These are phyloP conservation scores for Acrobasis suavella DNA, from an alignment of 2,888 invertebrate genomes.

Conservation along the genomic window DNA sequence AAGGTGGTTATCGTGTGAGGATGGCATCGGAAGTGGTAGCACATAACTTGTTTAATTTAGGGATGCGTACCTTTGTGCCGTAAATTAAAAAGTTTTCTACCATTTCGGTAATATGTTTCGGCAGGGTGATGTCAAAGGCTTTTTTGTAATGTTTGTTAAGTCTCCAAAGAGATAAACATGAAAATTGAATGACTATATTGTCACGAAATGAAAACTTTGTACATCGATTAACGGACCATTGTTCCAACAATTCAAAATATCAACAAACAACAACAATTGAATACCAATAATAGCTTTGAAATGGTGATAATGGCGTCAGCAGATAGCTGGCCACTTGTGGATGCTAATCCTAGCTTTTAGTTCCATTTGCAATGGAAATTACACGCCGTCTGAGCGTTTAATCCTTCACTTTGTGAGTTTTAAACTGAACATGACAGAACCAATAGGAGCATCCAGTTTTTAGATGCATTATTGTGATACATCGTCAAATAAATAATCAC, in stretches of 20 bases:
- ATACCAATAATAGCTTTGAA: constrained; percentile 60
- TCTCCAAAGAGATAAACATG: neutral
- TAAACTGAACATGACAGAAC: neutral
- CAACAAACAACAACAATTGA: neutral
- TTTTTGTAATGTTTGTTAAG: constrained; percentile 32
- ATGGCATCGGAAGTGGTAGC: constrained; percentile 34
- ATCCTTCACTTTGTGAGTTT: neutral
- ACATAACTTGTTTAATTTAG: constrained; percentile 59
- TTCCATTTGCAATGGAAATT: neutral
- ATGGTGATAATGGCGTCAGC: constrained; percentile 37
- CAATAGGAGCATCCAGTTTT: too few species aligned
- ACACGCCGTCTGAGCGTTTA: neutral
- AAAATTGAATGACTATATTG: too few species aligned
- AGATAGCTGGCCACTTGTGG: constrained; percentile 50
- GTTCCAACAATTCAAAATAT: neutral
- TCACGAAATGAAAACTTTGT: too few species aligned
- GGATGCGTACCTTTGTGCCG: constrained; percentile 59
- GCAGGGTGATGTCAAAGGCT: constrained; percentile 46
- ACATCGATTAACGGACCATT: too few species aligned
- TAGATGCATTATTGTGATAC: too few species aligned
- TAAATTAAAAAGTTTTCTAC: constrained; percentile 55
- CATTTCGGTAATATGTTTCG: constrained; percentile 44
- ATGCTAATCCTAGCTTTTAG: constrained; percentile 59
- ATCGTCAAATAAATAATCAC: too few species aligned
- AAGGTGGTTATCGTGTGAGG: constrained; percentile 42